These are phyloP conservation scores for Bradypus variegatus DNA, from an alignment of 2,797 vertebrate species.

Conservation along the genomic window DNA sequence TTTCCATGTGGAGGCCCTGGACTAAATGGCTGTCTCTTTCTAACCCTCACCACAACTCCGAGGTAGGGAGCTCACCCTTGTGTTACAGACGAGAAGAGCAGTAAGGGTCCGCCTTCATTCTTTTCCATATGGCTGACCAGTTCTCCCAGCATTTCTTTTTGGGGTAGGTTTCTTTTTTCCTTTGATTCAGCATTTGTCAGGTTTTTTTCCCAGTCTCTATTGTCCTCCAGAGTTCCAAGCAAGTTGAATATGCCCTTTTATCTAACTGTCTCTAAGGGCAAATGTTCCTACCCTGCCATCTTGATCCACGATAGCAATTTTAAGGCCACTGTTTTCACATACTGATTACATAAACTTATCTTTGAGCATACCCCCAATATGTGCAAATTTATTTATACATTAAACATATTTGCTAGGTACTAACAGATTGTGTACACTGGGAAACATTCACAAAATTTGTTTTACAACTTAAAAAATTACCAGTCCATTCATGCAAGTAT, in stretches of 20 bases:
- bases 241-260: too few species aligned
- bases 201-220: too few species aligned
- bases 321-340: too few species aligned
- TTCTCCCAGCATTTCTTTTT: too few species aligned
- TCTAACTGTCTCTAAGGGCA: too few species aligned
- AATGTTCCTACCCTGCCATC: too few species aligned
- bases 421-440: background rate
- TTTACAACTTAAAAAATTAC: background rate
- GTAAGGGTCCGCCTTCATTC: too few species aligned
- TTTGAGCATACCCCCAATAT: background rate
- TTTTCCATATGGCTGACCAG: too few species aligned
- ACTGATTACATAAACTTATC: background rate
- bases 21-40: background rate
- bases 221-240: too few species aligned
- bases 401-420: background rate
- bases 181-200: too few species aligned
- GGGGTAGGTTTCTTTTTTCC: too few species aligned
- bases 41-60: background rate
- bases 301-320: background rate
- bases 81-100: background rate
- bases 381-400: background rate
- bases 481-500: background rate
- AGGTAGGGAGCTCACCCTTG: background rate
- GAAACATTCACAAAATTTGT: background rate
- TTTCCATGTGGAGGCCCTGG: background rate